Evolutionary conservation across 2,113 vertebrate species (phyloP).

Genomic region (Solenodon paradoxus): DNA sequence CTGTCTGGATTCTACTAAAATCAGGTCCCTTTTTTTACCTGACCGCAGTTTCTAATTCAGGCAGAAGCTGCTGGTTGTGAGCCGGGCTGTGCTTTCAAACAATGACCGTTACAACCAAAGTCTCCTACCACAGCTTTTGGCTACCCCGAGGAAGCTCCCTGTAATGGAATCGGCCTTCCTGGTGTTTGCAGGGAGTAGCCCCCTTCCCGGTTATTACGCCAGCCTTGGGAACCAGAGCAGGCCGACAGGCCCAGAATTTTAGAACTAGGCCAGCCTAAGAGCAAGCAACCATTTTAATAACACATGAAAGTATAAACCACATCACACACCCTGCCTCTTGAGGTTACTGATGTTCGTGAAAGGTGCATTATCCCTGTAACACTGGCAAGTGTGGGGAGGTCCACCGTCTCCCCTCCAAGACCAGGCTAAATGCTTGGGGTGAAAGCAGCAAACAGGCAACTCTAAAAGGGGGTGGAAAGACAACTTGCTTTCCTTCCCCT

Average conservation of each 20-base stretch:
- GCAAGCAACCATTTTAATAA: constrained; percentile 38
- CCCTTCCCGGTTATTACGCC: constrained; percentile 48
- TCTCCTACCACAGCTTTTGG: not conserved
- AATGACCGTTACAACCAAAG: not conserved
- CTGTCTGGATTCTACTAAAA: constrained; percentile 15
- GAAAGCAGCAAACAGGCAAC: not conserved
- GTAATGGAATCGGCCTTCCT: constrained; percentile 55
- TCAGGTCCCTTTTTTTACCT: not conserved
- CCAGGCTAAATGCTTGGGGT: not conserved
- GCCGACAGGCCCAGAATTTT: constrained; percentile 39
- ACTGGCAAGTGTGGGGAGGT: not conserved
- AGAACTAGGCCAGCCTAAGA: constrained; percentile 43
- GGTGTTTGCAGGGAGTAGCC: not conserved
- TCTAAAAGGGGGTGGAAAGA: not conserved
- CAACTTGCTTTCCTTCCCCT: not conserved
- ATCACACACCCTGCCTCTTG: constrained; percentile 26
- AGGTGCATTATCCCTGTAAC: not conserved
- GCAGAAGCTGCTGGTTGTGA: not conserved
- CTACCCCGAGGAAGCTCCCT: not conserved
- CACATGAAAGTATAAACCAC: constrained; percentile 50
- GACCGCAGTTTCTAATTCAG: not conserved
- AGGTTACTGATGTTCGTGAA: constrained; percentile 1
- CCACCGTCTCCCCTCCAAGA: not conserved
- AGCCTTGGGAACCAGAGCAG: constrained; percentile 24
- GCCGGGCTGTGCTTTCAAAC: not conserved